A percentile compares a stretch with the other conserved stretches of the same genome.
Conservation (phyloP, 1,140 invertebrate genomes). For the Drosophila bocqueti region DNA sequence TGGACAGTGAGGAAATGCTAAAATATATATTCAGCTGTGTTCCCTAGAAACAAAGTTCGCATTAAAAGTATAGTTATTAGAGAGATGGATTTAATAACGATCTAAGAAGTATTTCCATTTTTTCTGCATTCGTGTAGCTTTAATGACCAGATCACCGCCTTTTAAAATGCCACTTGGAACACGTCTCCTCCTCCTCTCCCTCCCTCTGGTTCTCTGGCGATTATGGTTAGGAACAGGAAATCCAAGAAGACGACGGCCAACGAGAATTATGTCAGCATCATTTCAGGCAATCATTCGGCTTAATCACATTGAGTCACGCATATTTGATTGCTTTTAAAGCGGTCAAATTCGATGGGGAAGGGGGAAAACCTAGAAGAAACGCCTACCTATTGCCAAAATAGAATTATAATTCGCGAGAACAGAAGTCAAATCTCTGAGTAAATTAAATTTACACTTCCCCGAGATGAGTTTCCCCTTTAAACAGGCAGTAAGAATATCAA, state of each 20-base stretch:
- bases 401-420: constrained; percentile 7
- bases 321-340: constrained; percentile 74
- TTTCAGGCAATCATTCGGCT: constrained; percentile 62
- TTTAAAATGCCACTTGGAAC: constrained; percentile 47
- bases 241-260: constrained; percentile 32
- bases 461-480: constrained; percentile 9
- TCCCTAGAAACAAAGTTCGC: constrained; percentile 7
- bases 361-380: not conserved
- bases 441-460: constrained; percentile 57
- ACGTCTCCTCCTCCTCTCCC: constrained; percentile 6
- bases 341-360: constrained; percentile 28
- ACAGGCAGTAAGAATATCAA: constrained; percentile 46
- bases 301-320: constrained; percentile 75
- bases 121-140: constrained; percentile 26
- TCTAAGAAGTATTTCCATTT: constrained; percentile 25
- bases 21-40: constrained; percentile 18
- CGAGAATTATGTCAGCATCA: constrained; percentile 73
- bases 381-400: constrained; percentile 33
- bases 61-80: constrained; percentile 6
- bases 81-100: constrained; percentile 1
- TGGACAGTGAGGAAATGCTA: constrained; percentile 6
- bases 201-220: constrained; percentile 8
- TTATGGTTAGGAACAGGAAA: constrained; percentile 46
- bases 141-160: constrained; percentile 48
- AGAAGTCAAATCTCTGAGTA: not conserved